Evolutionary conservation across 2,888 invertebrate genomes (phyloP), one percentile per base, ranked within the genome.

Genomic region (Hermaeophaga mercurialis): DNA sequence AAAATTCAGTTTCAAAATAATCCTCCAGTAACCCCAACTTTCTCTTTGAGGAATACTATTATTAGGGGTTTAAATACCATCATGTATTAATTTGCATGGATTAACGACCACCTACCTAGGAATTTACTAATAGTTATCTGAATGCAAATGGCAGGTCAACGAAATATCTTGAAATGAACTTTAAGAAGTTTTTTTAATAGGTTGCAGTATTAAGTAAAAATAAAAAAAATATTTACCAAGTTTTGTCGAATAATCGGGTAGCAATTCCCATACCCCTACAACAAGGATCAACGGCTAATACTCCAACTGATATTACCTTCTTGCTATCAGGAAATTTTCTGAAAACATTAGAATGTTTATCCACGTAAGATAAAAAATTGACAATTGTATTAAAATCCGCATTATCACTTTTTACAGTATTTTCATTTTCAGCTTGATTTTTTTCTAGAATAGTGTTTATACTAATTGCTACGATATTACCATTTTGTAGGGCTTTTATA

Each of bases 261-360:
- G 85, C 88, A 56, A 89, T 82, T 1, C 89, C 89, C 62, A 80
- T 80, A 43, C 85, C 85, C 58, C 88, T 79, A 82, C 85, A 87
- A n/a, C 77, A 77, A 0, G 80, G 80, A 64, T 89, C 86, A 1
- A 88, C 88, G 1, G 87, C 86, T 0, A 87, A 76, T 22, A 89
- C 83, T 66, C 84, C 85, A 8, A 88, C 78, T 48, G 86, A 85
- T 41, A 88, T 76, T 34, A 84, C 71, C 26, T 78, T 79, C 17
- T 82, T 68, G 0, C 83, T 79, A 2, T 79, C 78, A 0, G 84
- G 84, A 66, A 80, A 87, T 66, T 79, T 80, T 58, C 79, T 79
- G 74, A 84, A 83, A 0, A 85, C 75, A 50, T 81, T 80, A 0
- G 84, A 80, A 14, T 82, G 78, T 49, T 75, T 78, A 28, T 84